phyloP scores from a whole-genome alignment of 1,140 invertebrate genomes.

The Branchinecta lynchi region DNA sequence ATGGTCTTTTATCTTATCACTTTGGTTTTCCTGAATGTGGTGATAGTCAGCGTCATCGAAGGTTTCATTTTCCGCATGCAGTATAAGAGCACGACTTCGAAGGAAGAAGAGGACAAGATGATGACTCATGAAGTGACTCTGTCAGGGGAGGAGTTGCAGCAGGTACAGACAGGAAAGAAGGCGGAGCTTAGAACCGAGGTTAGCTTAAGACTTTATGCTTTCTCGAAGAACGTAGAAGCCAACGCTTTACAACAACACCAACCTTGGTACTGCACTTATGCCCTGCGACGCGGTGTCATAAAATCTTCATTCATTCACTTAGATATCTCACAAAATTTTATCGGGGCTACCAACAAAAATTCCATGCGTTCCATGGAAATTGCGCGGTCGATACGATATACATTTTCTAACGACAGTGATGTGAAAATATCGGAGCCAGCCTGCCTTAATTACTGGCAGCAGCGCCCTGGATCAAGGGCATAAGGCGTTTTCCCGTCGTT shows the following conservation, averaged over 20 bases:
- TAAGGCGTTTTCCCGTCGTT: too few species aligned
- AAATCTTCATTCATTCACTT: too few species aligned
- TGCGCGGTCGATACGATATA: too few species aligned
- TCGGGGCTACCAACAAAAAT: too few species aligned
- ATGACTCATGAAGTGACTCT: slow-evolving; percentile 18
- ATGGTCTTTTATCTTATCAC: slow-evolving; percentile 79
- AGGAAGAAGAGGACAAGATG: slow-evolving; percentile 45
- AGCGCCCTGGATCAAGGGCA: too few species aligned
- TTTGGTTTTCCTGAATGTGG: slow-evolving; percentile 80
- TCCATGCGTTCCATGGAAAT: too few species aligned
- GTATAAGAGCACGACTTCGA: slow-evolving; percentile 61
- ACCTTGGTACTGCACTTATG: background rate
- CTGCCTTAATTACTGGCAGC: too few species aligned
- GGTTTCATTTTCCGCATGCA: slow-evolving; percentile 78
- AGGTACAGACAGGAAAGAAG: slow-evolving; percentile 12
- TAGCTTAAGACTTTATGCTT: slow-evolving; percentile 20
- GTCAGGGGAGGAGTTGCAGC: slow-evolving; percentile 16
- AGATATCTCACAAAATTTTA: background rate
- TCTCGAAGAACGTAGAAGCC: slow-evolving; percentile 20
- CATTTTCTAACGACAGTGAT: too few species aligned
- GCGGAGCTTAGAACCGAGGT: slow-evolving; percentile 15
- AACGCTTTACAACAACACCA: background rate
- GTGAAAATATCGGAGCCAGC: too few species aligned
- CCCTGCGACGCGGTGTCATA: too few species aligned
- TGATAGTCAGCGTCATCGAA: slow-evolving; percentile 76